phyloP scores from a whole-genome alignment of 2,113 vertebrate genomes.

The Sula dactylatra region DNA sequence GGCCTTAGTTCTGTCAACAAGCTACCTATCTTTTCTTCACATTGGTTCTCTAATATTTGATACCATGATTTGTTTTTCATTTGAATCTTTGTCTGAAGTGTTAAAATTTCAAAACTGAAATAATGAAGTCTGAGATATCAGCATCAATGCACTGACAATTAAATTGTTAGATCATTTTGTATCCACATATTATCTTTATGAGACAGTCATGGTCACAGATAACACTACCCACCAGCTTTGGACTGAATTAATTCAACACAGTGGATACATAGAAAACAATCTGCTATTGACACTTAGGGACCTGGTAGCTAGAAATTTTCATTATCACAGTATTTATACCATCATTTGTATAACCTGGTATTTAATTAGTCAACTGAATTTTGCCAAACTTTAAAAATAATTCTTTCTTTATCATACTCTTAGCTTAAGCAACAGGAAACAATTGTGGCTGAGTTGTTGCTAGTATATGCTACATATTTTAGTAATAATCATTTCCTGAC shows the following conservation, averaged over 20 bases:
- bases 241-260: not conserved
- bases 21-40: not conserved
- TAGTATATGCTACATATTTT: not conserved
- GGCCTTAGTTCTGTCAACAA: not conserved
- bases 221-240: not conserved
- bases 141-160: not conserved
- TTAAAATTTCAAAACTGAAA: not conserved
- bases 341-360: not conserved
- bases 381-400: not conserved
- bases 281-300: not conserved
- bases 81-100: not conserved
- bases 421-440: not conserved
- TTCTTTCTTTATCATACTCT: not conserved
- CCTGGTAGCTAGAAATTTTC: not conserved
- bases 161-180: not conserved
- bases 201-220: not conserved
- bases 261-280: not conserved
- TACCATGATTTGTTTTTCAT: not conserved
- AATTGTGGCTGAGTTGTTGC: not conserved
- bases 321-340: not conserved
- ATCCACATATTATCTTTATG: not conserved
- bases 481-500: not conserved
- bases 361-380: not conserved
- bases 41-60: not conserved
- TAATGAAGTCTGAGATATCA: not conserved